Conservation (phyloP, 2,797 vertebrate species). For the Acanthis flammea region DNA sequence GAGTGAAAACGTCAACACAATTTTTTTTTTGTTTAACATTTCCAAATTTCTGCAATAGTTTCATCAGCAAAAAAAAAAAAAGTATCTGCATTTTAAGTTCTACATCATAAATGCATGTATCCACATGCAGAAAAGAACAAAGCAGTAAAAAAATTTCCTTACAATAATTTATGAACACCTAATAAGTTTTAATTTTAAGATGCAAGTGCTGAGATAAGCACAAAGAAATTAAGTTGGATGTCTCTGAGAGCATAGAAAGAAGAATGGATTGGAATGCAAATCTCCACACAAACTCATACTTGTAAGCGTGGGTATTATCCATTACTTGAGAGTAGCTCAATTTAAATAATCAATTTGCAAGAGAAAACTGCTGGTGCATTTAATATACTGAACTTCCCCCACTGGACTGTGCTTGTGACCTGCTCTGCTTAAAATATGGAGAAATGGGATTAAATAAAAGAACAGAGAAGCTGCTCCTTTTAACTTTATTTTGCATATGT, state of each 20-base stretch:
- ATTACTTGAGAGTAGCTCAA: constrained; percentile 61
- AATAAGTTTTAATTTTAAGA: constrained; percentile 43
- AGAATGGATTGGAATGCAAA: constrained; percentile 54
- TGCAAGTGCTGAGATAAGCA: constrained; percentile 23
- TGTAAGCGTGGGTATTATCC: constrained; percentile 34
- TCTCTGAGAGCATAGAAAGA: constrained; percentile 7
- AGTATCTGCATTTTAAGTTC: background rate
- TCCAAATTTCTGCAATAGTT: background rate
- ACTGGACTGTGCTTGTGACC: constrained; percentile 10
- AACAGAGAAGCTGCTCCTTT: background rate
- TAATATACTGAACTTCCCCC: constrained; percentile 67
- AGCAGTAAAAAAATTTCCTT: background rate
- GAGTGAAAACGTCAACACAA: background rate
- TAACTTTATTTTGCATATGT: background rate
- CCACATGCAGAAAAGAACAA: background rate
- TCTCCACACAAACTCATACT: constrained; percentile 45
- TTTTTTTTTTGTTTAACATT: background rate
- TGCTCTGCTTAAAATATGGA: constrained; percentile 19
- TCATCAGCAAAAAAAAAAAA: background rate
- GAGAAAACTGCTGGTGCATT: constrained; percentile 68
- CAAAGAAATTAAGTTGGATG: constrained; percentile 38
- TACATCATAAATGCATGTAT: background rate
- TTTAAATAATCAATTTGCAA: constrained; percentile 71
- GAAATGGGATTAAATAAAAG: constrained; percentile 10
- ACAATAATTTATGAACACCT: background rate